Conservation (phyloP, 2,113 vertebrate genomes). For the Rafetus swinhoei region DNA sequence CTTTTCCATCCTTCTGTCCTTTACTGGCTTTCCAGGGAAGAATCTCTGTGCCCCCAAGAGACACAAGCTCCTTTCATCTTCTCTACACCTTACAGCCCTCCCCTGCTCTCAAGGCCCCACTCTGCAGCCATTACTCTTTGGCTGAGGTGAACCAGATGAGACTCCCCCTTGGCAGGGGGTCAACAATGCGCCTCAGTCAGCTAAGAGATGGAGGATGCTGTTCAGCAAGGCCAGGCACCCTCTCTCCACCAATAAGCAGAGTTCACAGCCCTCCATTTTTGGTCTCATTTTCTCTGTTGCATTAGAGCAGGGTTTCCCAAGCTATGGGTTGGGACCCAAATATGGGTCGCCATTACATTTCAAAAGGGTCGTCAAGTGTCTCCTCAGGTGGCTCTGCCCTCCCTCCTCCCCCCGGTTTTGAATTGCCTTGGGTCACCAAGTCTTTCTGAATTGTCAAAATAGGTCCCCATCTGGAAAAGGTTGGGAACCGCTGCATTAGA, state of each 20-base stretch:
- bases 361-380: no score
- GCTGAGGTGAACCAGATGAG: neutral
- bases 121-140: fast-evolving
- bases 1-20: fast-evolving
- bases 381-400: no score
- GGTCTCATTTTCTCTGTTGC: neutral
- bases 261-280: fast-evolving
- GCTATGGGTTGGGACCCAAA: no score
- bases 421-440: no score
- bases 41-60: neutral
- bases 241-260: neutral
- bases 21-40: neutral
- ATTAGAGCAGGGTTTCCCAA: neutral
- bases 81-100: neutral
- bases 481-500: fast-evolving
- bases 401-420: no score
- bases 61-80: neutral
- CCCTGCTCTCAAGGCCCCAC: neutral
- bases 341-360: no score
- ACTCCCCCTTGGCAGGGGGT: neutral
- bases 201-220: neutral
- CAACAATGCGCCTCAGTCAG: neutral
- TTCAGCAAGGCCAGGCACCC: neutral
- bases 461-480: no score
- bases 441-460: no score